phyloP scores from a whole-genome alignment of 2,888 invertebrate species.

The Meandrusa payeni region DNA sequence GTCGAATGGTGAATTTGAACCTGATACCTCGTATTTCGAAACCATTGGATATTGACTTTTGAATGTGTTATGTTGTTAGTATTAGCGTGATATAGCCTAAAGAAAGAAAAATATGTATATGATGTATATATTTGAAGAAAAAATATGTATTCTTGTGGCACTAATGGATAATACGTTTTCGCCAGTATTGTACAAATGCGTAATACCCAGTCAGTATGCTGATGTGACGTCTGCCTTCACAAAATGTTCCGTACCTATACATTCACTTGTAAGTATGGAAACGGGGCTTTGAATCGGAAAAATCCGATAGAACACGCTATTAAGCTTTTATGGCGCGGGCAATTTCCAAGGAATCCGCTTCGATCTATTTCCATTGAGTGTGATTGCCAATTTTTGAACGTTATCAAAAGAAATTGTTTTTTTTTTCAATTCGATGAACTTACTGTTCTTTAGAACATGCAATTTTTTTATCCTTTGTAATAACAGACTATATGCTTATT shows the following conservation, averaged over 20 bases:
- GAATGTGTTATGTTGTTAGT: too few species aligned
- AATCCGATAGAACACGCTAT: slow-evolving; percentile 51
- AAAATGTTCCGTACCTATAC: slow-evolving; percentile 29
- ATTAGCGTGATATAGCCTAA: too few species aligned
- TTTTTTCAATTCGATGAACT: slow-evolving; percentile 1
- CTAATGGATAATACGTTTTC: slow-evolving; percentile 30
- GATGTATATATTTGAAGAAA: too few species aligned
- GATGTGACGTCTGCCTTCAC: slow-evolving; percentile 45
- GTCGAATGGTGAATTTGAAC: too few species aligned
- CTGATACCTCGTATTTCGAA: too few species aligned
- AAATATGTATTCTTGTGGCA: too few species aligned
- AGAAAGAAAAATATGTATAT: too few species aligned
- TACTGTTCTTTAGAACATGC: too few species aligned
- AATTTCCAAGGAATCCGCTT: slow-evolving; percentile 42
- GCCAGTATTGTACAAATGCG: slow-evolving; percentile 41
- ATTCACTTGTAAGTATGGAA: slow-evolving; percentile 29
- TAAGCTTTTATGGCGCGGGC: slow-evolving; percentile 49
- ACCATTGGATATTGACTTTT: too few species aligned
- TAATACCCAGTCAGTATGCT: slow-evolving; percentile 63
- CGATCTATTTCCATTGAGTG: slow-evolving; percentile 19
- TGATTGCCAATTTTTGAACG: slow-evolving; percentile 24
- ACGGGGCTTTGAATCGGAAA: slow-evolving; percentile 47
- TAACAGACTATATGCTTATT: too few species aligned
- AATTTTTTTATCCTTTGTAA: too few species aligned
- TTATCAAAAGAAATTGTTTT: slow-evolving; percentile 16